phyloP scores from a whole-genome alignment of 2,888 invertebrate genomes.

The Melinaea menophilus region DNA sequence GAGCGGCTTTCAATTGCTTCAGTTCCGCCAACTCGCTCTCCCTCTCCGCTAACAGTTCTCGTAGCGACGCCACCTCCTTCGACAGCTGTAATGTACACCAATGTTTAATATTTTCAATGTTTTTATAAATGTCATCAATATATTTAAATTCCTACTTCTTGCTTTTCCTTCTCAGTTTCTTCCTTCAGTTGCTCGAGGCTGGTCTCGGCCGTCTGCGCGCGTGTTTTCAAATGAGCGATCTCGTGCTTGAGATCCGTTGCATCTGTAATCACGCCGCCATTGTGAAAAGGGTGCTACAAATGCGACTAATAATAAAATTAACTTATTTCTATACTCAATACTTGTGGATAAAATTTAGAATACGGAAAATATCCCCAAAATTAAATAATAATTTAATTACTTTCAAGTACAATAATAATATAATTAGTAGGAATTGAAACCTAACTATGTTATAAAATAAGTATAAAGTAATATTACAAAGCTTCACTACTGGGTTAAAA shows the following conservation, averaged over 20 bases:
- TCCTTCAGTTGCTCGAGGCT: conserved; percentile 68
- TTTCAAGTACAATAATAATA: no score
- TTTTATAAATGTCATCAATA: neutral
- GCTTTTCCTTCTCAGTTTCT: conserved; percentile 56
- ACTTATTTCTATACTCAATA: no score
- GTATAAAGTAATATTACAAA: no score
- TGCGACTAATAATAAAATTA: no score
- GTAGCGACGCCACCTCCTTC: conserved; percentile 48
- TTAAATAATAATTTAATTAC: no score
- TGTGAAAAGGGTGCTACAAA: neutral
- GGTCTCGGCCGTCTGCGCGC: conserved; percentile 53
- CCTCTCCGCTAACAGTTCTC: conserved; percentile 49
- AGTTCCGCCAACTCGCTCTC: conserved; percentile 62
- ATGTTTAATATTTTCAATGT: neutral
- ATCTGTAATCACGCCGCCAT: conserved; percentile 35
- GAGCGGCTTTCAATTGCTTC: conserved; percentile 52
- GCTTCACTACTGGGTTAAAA: no score
- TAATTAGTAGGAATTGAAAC: no score
- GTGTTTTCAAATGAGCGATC: conserved; percentile 63
- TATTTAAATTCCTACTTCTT: conserved; percentile 45
- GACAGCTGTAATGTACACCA: conserved; percentile 43
- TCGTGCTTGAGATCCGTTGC: conserved; percentile 71
- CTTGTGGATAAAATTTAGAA: no score
- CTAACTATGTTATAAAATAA: no score
- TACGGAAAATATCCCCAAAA: no score